Conservation (phyloP, 1,140 invertebrate genomes). For the Berghia stephanieae region DNA sequence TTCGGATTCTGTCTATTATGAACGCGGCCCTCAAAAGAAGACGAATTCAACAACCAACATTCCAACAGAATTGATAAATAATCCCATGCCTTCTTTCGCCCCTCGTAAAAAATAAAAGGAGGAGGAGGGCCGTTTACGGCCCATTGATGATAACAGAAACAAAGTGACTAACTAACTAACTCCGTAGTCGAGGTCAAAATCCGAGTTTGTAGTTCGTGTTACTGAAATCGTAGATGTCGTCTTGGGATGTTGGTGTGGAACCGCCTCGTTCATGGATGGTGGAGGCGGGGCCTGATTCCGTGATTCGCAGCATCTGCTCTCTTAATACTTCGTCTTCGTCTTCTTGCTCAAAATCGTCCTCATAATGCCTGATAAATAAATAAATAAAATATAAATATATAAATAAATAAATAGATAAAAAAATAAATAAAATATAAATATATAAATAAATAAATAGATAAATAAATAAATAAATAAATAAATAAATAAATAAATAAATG, state of each 20-base stretch:
- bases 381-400: constrained; percentile 20
- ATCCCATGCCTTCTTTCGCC: background rate
- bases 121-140: too few relatives aligned
- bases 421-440: background rate
- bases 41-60: background rate
- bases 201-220: constrained; percentile 37
- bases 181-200: constrained; percentile 32
- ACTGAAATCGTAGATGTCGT: constrained; percentile 57
- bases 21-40: background rate
- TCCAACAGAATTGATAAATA: background rate
- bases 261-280: background rate
- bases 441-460: background rate
- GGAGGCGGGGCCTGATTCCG: constrained; percentile 31
- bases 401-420: background rate
- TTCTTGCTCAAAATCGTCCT: constrained; percentile 65
- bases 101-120: background rate
- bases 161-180: too few relatives aligned
- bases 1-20: too few relatives aligned
- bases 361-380: constrained; percentile 46
- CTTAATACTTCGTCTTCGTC: constrained; percentile 50
- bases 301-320: constrained; percentile 41
- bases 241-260: constrained; percentile 13
- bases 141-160: too few relatives aligned
- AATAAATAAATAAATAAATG: too few relatives aligned
- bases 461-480: background rate